Percentiles rank a stretch among this genome's conserved stretches.
phyloP scores from a whole-genome alignment of 2,113 vertebrate species.

The Calyptomena viridis region DNA sequence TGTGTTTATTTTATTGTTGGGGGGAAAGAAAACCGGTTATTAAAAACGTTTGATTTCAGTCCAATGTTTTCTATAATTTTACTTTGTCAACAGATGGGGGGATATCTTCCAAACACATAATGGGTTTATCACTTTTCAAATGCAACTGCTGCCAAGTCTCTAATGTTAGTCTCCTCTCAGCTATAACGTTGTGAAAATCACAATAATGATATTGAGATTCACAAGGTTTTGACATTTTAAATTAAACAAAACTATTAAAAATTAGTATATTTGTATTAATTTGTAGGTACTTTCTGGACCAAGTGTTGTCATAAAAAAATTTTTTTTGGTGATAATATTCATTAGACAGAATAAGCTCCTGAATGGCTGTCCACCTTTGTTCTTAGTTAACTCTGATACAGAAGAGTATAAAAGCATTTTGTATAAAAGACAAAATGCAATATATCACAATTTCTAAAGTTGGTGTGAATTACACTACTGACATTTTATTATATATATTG shows the following conservation, averaged over 20 bases:
- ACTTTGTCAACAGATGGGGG: slow-evolving; percentile 46
- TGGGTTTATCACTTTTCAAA: slow-evolving; percentile 8
- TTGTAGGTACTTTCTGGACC: neutral
- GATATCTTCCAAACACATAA: neutral
- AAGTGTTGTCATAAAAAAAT: neutral
- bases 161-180: neutral
- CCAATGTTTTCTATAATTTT: slow-evolving; percentile 25
- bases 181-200: neutral
- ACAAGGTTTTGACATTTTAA: neutral
- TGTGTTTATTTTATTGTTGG: neutral
- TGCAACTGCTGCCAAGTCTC: slow-evolving; percentile 7
- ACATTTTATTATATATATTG: slow-evolving; percentile 27
- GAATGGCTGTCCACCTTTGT: neutral
- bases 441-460: slow-evolving; percentile 17
- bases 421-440: neutral
- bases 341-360: neutral
- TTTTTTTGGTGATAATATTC: neutral
- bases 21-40: neutral
- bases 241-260: neutral
- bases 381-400: neutral
- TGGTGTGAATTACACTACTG: slow-evolving; percentile 14
- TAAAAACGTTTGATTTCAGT: slow-evolving; percentile 27
- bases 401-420: too few species aligned
- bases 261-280: neutral
- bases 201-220: neutral